Percentiles rank a stretch among this genome's conserved stretches.
phyloP scores from a whole-genome alignment of 2,888 invertebrate genomes.

The Aphidius colemani region DNA sequence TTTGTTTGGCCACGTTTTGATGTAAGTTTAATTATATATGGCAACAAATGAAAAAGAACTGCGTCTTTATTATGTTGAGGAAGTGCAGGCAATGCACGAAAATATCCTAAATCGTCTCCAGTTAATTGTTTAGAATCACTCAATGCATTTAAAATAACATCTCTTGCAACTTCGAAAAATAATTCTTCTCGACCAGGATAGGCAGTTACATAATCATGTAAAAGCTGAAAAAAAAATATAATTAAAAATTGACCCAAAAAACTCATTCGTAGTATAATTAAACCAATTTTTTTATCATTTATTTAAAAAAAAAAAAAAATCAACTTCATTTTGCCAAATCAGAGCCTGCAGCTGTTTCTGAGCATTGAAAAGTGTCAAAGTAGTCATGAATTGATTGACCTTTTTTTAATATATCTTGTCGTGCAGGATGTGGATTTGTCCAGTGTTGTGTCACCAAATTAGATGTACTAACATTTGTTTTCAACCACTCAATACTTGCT shows the following conservation, averaged over 20 bases:
- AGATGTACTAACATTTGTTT: not conserved
- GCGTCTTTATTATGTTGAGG: constrained; percentile 20
- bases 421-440: not conserved
- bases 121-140: constrained; percentile 17
- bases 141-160: constrained; percentile 5
- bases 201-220: not conserved
- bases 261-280: not conserved
- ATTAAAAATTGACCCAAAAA: not conserved
- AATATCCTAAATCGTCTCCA: constrained; percentile 19
- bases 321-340: not conserved
- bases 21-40: too few species aligned
- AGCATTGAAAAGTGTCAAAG: not conserved
- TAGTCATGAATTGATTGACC: constrained; percentile 1
- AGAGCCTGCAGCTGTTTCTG: constrained; percentile 1
- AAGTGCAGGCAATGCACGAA: constrained; percentile 7
- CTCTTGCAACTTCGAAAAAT: constrained; percentile 6
- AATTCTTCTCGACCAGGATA: constrained; percentile 6
- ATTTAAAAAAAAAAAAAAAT: too few species aligned
- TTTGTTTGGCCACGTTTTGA: too few species aligned
- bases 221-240: not conserved
- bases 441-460: not conserved
- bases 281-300: not conserved
- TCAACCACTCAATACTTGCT: too few species aligned
- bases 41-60: not conserved
- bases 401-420: not conserved